Percentiles rank a stretch among this genome's conserved stretches.
Evolutionary conservation across 2,797 vertebrate genomes (phyloP).

Genomic region (Chloroceryle amazona): DNA sequence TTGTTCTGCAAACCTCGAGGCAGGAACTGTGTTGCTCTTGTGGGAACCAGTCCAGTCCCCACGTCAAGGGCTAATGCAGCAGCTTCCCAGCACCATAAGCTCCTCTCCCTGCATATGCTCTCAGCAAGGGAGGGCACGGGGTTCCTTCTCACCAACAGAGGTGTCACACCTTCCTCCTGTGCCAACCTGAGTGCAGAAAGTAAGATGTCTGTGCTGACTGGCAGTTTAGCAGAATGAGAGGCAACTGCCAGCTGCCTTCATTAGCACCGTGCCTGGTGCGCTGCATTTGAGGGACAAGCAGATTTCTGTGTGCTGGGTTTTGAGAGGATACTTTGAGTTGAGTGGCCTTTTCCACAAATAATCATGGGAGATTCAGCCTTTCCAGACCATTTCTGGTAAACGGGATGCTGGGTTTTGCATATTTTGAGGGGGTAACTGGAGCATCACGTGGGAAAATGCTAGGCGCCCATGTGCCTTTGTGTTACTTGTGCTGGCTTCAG

Average conservation of each 20-base stretch:
- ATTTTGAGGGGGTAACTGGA: neutral
- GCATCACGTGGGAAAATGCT: neutral
- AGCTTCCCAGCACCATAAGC: neutral
- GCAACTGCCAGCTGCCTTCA: neutral
- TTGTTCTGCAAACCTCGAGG: neutral
- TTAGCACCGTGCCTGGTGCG: neutral
- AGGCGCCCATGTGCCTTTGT: neutral
- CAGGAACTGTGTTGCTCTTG: neutral
- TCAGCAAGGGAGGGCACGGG: accelerated
- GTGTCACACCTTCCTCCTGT: neutral
- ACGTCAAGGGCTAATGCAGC: neutral
- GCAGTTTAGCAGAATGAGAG: neutral
- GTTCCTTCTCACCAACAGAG: neutral
- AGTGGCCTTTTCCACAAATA: slow-evolving; percentile 6
- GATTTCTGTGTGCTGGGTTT: neutral
- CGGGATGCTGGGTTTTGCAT: neutral
- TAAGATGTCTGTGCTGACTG: neutral
- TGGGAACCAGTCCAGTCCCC: neutral
- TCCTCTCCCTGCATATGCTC: accelerated
- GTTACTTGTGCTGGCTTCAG: neutral
- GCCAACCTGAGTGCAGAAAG: neutral
- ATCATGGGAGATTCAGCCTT: neutral
- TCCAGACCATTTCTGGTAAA: slow-evolving; percentile 31
- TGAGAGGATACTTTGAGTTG: neutral
- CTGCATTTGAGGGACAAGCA: accelerated